These are phyloP conservation scores for Forficula auricularia DNA, from an alignment of 1,140 invertebrate genomes.

Conservation along the genomic window DNA sequence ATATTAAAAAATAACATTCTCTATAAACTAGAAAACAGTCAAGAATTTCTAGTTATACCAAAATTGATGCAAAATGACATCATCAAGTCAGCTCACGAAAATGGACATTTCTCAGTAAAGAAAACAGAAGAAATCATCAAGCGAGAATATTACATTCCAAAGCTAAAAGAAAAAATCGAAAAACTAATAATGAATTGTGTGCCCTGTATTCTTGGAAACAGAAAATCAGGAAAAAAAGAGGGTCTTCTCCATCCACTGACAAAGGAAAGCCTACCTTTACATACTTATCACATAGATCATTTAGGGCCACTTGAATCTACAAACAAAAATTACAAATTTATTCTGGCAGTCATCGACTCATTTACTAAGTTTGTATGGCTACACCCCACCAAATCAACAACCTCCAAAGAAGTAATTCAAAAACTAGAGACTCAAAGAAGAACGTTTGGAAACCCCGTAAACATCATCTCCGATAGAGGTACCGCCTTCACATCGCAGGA, in stretches of 20 bases:
- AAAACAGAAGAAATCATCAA: conserved; percentile 18
- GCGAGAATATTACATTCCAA: conserved; percentile 19
- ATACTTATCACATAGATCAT: conserved; percentile 19
- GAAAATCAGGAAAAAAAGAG: conserved; percentile 9
- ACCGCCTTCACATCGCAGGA: conserved; percentile 3
- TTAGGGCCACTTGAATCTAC: conserved; percentile 18
- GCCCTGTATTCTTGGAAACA: conserved; percentile 5
- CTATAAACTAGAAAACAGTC: background rate
- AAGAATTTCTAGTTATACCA: conserved; percentile 9
- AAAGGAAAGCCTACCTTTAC: conserved; percentile 15
- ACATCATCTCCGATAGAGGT: too few species aligned
- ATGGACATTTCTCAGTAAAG: conserved; percentile 17
- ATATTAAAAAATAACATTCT: too few species aligned
- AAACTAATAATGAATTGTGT: conserved; percentile 20
- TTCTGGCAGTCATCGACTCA: conserved; percentile 18
- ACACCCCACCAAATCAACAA: conserved; percentile 1
- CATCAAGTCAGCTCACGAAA: conserved; percentile 19
- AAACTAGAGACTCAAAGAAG: conserved; percentile 12
- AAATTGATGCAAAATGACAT: conserved; percentile 15
- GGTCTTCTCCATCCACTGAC: conserved; percentile 13
- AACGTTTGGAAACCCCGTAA: background rate
- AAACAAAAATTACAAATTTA: conserved; percentile 12
- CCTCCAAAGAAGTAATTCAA: conserved; percentile 14
- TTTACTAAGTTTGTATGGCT: conserved; percentile 20
- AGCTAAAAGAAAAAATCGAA: conserved; percentile 20